Percentiles rank a stretch among this genome's conserved stretches.
These are phyloP conservation scores for Leucania comma DNA, from an alignment of 2,888 invertebrate genomes.

Conservation along the genomic window DNA sequence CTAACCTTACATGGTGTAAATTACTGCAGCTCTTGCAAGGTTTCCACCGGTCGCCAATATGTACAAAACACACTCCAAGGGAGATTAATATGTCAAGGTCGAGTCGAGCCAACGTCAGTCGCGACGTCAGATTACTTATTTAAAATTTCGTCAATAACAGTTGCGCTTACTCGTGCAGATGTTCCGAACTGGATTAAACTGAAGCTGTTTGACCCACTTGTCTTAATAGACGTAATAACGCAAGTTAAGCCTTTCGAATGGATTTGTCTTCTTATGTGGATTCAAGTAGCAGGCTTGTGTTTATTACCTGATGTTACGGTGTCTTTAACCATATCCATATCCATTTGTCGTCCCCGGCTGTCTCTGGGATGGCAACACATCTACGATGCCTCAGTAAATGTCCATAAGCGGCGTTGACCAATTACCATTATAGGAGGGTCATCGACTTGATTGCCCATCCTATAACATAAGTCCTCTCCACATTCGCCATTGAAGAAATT, in stretches of 20 bases:
- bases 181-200: conserved; percentile 19
- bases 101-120: conserved; percentile 54
- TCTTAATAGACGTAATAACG: conserved; percentile 9
- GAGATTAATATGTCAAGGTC: conserved; percentile 53
- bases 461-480: neutral
- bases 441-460: neutral
- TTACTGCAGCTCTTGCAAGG: neutral
- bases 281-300: neutral
- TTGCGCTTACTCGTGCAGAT: neutral
- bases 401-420: neutral
- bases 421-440: neutral
- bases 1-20: neutral
- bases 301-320: neutral
- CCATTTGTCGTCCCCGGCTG: no score
- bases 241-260: neutral
- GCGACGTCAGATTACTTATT: conserved; percentile 21
- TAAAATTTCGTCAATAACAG: no score
- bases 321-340: neutral
- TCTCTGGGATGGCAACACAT: neutral
- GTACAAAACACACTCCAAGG: conserved; percentile 22
- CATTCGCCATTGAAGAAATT: neutral
- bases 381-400: neutral
- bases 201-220: conserved; percentile 9
- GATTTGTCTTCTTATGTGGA: neutral
- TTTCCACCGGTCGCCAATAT: conserved; percentile 36